A percentile compares a stretch with the other conserved stretches of the same genome.
Conservation (phyloP, 1,140 invertebrate species). For the Teleogryllus occipitalis region DNA sequence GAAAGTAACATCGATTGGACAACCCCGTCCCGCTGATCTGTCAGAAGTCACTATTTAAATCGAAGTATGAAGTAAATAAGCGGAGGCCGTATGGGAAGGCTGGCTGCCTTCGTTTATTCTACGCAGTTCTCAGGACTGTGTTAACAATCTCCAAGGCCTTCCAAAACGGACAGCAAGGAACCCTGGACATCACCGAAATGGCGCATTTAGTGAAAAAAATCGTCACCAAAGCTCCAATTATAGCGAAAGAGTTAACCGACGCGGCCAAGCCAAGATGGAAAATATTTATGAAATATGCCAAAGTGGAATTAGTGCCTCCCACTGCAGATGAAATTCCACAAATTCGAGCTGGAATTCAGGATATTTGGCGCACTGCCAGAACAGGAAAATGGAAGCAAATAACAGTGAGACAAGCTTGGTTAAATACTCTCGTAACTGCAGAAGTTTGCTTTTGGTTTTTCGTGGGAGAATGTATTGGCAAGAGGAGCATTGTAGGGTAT, state of each 20-base stretch:
- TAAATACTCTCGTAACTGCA: slow-evolving; percentile 77
- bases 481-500: slow-evolving; percentile 82
- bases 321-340: slow-evolving; percentile 74
- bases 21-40: too few relatives aligned
- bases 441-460: slow-evolving; percentile 95
- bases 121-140: too few relatives aligned
- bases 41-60: too few relatives aligned
- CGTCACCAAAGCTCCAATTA: background rate
- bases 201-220: background rate
- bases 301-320: slow-evolving; percentile 87
- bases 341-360: slow-evolving; percentile 63
- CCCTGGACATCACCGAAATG: background rate
- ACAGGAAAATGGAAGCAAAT: slow-evolving; percentile 73
- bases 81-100: too few relatives aligned
- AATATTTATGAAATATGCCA: slow-evolving; percentile 79
- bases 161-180: too few relatives aligned
- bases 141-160: too few relatives aligned
- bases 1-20: too few relatives aligned
- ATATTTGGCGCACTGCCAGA: slow-evolving; percentile 58
- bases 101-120: too few relatives aligned
- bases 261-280: slow-evolving; percentile 24
- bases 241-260: background rate
- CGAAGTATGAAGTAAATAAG: too few relatives aligned
- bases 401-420: slow-evolving; percentile 77
- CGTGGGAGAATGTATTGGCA: slow-evolving; percentile 94